A percentile compares a stretch with the other conserved stretches of the same genome.
Conservation (phyloP, 2,797 vertebrate genomes). For the Gadopsis marmoratus region DNA sequence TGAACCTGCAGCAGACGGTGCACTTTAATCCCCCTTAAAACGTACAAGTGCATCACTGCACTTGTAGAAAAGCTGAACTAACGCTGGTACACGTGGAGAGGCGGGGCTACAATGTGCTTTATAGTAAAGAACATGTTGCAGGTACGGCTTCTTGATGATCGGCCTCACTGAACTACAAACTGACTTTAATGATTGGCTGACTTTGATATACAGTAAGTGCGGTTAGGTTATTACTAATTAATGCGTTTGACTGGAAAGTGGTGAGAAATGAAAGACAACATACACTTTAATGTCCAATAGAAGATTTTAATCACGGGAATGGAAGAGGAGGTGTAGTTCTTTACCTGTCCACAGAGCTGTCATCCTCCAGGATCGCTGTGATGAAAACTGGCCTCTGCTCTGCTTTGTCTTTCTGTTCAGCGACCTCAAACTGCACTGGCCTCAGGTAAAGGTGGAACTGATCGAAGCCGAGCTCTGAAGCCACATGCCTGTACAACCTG, state of each 20-base stretch:
- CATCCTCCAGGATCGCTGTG: conserved; percentile 78
- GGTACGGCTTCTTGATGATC: no score
- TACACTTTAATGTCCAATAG: no score
- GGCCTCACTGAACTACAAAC: not conserved
- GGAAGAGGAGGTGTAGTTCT: not conserved
- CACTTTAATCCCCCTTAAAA: conserved; percentile 1
- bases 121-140: not conserved
- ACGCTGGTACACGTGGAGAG: not conserved
- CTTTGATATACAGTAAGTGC: not conserved
- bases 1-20: conserved; percentile 74
- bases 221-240: not conserved
- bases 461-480: conserved; percentile 80
- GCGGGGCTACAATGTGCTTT: not conserved
- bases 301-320: not conserved
- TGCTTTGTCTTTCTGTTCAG: conserved; percentile 69
- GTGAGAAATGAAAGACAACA: not conserved
- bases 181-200: not conserved
- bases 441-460: conserved; percentile 84
- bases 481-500: conserved; percentile 82
- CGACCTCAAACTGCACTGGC: conserved; percentile 82
- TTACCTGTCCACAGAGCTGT: conserved; percentile 81
- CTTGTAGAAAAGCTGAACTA: conserved; percentile 11
- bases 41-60: conserved; percentile 3
- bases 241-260: not conserved
- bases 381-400: conserved; percentile 79